Percentiles rank a stretch among this genome's conserved stretches.
phyloP scores from a whole-genome alignment of 2,888 invertebrate genomes.

The Sepiola atlantica region DNA sequence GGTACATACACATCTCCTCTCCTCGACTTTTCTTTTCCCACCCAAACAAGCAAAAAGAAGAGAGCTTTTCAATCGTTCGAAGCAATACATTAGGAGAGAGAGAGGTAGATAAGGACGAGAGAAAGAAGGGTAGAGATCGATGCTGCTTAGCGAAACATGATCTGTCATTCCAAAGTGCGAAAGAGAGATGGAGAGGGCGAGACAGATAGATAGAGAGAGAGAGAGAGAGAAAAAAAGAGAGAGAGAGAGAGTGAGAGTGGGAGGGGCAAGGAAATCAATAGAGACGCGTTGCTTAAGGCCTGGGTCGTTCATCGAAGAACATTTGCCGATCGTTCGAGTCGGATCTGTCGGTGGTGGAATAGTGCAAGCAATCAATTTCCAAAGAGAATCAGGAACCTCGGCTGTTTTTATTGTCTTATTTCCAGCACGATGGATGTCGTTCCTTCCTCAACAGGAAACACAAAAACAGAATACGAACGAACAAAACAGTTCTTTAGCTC shows the following conservation, averaged over 20 bases:
- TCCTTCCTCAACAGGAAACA: not conserved
- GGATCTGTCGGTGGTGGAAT: not conserved
- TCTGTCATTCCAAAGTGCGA: not conserved
- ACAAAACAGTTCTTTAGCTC: not conserved
- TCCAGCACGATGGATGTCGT: not conserved
- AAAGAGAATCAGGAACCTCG: not conserved
- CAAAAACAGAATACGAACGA: not conserved
- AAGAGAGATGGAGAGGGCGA: too few relatives aligned
- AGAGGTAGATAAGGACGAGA: too few relatives aligned
- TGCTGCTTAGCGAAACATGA: slow-evolving; percentile 32
- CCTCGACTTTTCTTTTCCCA: not conserved
- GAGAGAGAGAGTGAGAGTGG: too few relatives aligned
- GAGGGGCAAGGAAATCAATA: not conserved
- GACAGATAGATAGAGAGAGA: too few relatives aligned
- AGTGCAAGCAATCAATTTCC: slow-evolving; percentile 9
- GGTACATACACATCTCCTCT: not conserved
- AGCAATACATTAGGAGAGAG: not conserved
- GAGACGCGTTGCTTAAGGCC: slow-evolving; percentile 23
- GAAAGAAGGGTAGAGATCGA: not conserved
- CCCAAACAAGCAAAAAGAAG: not conserved
- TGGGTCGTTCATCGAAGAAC: not conserved
- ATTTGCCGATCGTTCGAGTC: not conserved
- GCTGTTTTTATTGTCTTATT: not conserved
- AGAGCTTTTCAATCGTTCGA: not conserved
- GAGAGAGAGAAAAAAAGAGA: too few relatives aligned